Conservation (phyloP, 2,113 vertebrate species). For the Chloropsis hardwickii region DNA sequence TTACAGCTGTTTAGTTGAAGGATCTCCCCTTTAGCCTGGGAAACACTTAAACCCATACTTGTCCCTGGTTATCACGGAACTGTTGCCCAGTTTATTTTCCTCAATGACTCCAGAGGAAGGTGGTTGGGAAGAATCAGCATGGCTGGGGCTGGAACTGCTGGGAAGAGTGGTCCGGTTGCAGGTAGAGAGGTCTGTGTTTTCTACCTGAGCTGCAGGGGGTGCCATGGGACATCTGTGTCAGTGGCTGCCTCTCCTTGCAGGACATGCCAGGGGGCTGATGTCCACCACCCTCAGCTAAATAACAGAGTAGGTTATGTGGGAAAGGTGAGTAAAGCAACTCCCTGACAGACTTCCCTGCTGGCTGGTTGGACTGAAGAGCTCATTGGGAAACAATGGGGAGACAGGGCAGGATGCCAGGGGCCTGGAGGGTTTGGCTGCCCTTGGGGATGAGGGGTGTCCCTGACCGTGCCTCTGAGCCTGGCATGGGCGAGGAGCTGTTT, state of each 20-base stretch:
- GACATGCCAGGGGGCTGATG: neutral
- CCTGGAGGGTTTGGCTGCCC: neutral
- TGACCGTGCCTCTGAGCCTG: neutral
- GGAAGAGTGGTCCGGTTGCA: accelerated
- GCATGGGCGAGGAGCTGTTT: neutral
- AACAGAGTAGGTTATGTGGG: neutral
- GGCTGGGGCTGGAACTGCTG: neutral
- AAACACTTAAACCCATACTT: neutral
- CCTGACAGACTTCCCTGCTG: neutral
- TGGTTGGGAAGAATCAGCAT: neutral
- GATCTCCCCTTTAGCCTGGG: neutral
- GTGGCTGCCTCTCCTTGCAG: neutral
- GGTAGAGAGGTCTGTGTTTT: neutral
- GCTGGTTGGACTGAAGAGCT: neutral
- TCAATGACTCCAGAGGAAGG: neutral
- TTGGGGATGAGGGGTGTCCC: slow-evolving; percentile 3
- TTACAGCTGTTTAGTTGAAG: neutral
- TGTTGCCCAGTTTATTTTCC: neutral
- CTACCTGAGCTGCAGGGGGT: neutral
- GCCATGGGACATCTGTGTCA: accelerated
- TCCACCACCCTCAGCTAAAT: neutral
- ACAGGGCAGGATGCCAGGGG: neutral
- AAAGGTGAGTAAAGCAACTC: neutral
- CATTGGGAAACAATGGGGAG: neutral
- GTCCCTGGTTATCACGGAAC: neutral